Evolutionary conservation across 2,797 vertebrate species (phyloP).

Genomic region (Euthynnus affinis): DNA sequence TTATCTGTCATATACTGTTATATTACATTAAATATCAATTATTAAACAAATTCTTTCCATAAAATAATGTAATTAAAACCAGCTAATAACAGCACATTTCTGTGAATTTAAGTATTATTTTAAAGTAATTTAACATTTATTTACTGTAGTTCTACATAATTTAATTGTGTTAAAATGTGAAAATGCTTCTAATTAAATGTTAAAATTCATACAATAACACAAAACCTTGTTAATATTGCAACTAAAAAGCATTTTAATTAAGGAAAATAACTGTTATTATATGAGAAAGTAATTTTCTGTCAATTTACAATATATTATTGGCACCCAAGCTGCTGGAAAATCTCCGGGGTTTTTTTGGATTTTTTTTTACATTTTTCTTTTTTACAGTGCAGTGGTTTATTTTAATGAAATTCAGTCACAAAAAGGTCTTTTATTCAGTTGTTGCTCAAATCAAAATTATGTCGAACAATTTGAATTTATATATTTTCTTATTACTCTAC

Average conservation of each 20-base stretch:
- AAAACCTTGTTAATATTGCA: not conserved
- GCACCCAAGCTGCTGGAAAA: not conserved
- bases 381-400: not conserved
- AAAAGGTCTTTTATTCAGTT: slow-evolving; percentile 14
- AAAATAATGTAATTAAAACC: too few relatives aligned
- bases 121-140: not conserved
- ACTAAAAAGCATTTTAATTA: not conserved
- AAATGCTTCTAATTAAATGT: slow-evolving; percentile 1
- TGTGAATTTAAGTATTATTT: not conserved
- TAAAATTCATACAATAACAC: not conserved
- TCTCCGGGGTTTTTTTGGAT: too few relatives aligned
- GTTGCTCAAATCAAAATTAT: not conserved
- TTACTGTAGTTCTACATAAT: slow-evolving; percentile 7
- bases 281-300: not conserved
- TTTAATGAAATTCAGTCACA: too few relatives aligned
- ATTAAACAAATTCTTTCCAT: too few relatives aligned
- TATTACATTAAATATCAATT: too few relatives aligned
- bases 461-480: slow-evolving; percentile 25
- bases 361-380: not conserved
- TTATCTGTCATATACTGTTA: not conserved
- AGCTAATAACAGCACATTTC: slow-evolving; percentile 7
- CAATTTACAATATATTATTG: not conserved
- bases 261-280: not conserved
- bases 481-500: slow-evolving; percentile 28
- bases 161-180: slow-evolving; percentile 10